A percentile compares a stretch with the other conserved stretches of the same genome.
phyloP scores from a whole-genome alignment of 2,888 invertebrate species.

The Mimas tiliae region DNA sequence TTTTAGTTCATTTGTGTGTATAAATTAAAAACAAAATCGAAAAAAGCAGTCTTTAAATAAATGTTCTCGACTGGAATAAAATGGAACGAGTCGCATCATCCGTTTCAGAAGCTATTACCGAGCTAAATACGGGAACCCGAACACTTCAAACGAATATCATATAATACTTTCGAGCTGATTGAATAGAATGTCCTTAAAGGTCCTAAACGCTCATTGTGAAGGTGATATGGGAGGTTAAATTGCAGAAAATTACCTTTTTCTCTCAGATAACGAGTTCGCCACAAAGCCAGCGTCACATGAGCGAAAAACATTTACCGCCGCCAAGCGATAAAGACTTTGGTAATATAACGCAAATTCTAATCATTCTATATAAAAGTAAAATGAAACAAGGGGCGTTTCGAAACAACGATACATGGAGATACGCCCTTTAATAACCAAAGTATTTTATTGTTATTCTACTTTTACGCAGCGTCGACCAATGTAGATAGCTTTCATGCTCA shows the following conservation, averaged over 20 bases:
- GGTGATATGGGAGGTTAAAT: conserved; percentile 54
- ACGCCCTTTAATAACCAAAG: neutral
- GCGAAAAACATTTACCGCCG: conserved; percentile 41
- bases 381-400: conserved; percentile 17
- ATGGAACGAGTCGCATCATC: neutral
- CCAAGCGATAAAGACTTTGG: conserved; percentile 41
- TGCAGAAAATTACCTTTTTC: conserved; percentile 59
- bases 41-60: neutral
- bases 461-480: neutral
- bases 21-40: too few species aligned
- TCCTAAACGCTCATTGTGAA: conserved; percentile 36
- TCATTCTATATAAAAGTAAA: conserved; percentile 34
- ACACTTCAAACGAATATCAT: conserved; percentile 17
- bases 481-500: neutral
- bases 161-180: conserved; percentile 3
- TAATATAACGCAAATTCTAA: conserved; percentile 28
- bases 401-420: conserved; percentile 21
- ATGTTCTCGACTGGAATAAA: neutral
- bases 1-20: too few species aligned
- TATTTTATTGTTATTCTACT: neutral
- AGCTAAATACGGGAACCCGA: neutral
- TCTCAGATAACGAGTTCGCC: conserved; percentile 53
- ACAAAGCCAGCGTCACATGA: conserved; percentile 43
- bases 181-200: conserved; percentile 25
- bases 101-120: neutral